Base-by-base conservation (phyloP, 2,797 vertebrate genomes). In the Periophthalmus magnuspinnatus region DNA sequence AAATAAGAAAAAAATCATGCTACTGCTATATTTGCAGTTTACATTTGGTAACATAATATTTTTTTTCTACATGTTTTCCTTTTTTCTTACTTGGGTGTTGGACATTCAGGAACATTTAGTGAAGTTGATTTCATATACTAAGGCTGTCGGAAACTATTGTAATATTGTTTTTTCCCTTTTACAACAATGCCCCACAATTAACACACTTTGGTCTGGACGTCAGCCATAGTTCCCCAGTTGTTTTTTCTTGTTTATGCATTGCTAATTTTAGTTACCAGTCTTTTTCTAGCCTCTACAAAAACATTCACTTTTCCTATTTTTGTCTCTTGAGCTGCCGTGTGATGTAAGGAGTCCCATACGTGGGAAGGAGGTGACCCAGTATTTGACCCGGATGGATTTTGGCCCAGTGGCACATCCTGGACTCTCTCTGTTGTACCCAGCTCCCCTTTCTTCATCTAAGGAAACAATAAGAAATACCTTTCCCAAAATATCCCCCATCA, bases 401-500 rank as follows among this genome's bases (percentile, higher is more conserved):
- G 17, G 70, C 84, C 77, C 84, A 28, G 74, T 88, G 85, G 88
- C 81, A 92, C 68, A 80, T 88, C 85, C 84, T 84, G 80, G 68
- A 71, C 86, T 75, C 65, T 57, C 81, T 83, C 62, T 24, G 72
- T 72, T 67, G 63, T 88, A 86, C 82, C 84, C 79, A 87, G 68
- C 73, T 84, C 38, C 59, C 68, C 69, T 84, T 89, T 82, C 88
- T 92, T 93, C 82, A 90, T 93, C 81, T 91, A 77, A 73, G 79
- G 70, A 87, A 88, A 90, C 82, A 84, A 89, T 85, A 91, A 91
- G 91, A 94, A 94, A 94, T 93, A 79, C 89, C 91, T 88, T 90
- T 94, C 92, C 89, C 92, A 92, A 91, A 89, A 93, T 93, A 94
- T 74, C 70, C 48, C 82, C 78, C 88, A 89, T 91, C 92, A 93